Conservation (phyloP, 2,113 vertebrate species). For the Nesospiza acunhae region DNA sequence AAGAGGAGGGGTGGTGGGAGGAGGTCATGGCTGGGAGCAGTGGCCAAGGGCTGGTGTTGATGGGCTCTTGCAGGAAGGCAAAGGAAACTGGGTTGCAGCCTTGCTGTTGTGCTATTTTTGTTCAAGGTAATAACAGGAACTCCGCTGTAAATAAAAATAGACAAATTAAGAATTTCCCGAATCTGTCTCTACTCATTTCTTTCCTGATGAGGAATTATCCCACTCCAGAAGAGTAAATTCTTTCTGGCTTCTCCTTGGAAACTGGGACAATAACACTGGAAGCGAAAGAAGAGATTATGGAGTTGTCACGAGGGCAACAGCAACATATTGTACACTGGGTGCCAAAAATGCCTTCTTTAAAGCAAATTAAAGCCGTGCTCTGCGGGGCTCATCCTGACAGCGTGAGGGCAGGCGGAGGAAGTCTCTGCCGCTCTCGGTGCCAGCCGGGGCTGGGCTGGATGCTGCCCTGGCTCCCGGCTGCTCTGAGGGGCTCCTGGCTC, state of each 20-base stretch:
- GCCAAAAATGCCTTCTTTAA: conserved; percentile 17
- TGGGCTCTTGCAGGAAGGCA: background rate
- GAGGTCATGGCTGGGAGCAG: background rate
- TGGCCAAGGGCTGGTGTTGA: background rate
- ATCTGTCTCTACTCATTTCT: conserved; percentile 24
- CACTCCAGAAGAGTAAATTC: conserved; percentile 20
- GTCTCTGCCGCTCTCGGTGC: fast-evolving
- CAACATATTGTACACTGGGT: background rate
- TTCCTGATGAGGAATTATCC: conserved; percentile 43
- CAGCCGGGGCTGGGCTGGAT: background rate
- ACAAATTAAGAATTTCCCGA: conserved; percentile 51
- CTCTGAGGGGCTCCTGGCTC: background rate
- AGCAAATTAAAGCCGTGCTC: background rate
- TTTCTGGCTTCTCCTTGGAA: conserved; percentile 50
- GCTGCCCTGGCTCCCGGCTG: background rate
- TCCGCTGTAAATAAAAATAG: conserved; percentile 61
- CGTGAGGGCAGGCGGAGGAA: background rate
- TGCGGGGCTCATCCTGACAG: background rate
- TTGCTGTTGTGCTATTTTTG: conserved; percentile 47
- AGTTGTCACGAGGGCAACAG: background rate
- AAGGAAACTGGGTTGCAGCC: conserved; percentile 19
- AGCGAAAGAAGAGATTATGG: conserved; percentile 9
- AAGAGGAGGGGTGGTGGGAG: background rate
- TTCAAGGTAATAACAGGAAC: conserved; percentile 66
- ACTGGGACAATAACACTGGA: conserved; percentile 33